Conservation (phyloP, 2,888 invertebrate genomes). For the Blomia tropicalis region DNA sequence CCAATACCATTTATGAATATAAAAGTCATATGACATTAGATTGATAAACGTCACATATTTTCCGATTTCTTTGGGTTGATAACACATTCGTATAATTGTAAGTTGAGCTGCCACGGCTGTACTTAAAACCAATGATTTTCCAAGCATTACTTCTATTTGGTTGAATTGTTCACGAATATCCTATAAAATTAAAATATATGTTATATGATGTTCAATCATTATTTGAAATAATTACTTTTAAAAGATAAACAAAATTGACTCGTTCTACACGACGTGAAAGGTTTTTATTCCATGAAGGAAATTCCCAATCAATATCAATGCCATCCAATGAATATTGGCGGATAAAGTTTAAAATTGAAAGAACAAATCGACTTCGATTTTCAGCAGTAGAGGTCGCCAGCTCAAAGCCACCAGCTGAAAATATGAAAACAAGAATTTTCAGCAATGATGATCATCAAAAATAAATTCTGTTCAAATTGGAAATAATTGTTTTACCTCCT, state of each 20-base stretch:
- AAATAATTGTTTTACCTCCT: too few relatives aligned
- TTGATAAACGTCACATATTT: conserved; percentile 67
- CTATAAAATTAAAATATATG: neutral
- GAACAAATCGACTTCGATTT: conserved; percentile 30
- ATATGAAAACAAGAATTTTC: too few relatives aligned
- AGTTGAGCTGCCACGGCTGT: conserved; percentile 64
- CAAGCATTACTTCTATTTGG: neutral
- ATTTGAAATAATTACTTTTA: neutral
- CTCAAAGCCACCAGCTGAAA: conserved; percentile 19
- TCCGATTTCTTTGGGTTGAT: conserved; percentile 56
- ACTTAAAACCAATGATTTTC: conserved; percentile 42
- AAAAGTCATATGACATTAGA: conserved; percentile 78
- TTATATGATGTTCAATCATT: neutral
- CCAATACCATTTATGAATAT: conserved; percentile 50
- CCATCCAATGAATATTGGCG: conserved; percentile 32
- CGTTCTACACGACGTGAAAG: neutral
- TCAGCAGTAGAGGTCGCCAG: neutral
- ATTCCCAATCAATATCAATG: conserved; percentile 44
- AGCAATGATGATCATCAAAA: too few relatives aligned
- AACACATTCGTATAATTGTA: conserved; percentile 55
- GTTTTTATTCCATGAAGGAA: conserved; percentile 48
- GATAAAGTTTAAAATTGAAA: conserved; percentile 29
- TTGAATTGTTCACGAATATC: conserved; percentile 12
- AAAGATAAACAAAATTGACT: neutral
- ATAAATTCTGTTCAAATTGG: too few relatives aligned